These are phyloP conservation scores for Pyrochroa serraticornis DNA, from an alignment of 2,888 invertebrate species.

Conservation along the genomic window DNA sequence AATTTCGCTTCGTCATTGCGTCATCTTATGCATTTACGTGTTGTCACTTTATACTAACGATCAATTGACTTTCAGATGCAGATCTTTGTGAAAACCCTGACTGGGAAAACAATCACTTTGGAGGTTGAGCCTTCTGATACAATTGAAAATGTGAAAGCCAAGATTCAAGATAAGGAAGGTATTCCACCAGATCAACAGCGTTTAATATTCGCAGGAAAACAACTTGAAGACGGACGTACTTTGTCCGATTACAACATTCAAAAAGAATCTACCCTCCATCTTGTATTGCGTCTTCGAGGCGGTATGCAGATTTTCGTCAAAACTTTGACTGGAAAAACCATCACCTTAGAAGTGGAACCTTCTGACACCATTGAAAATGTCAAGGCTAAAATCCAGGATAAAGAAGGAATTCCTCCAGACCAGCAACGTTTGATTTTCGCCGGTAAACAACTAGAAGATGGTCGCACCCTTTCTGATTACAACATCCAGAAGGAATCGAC, in stretches of 20 bases:
- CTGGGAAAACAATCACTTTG: conserved; percentile 58
- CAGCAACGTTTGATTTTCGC: conserved; percentile 89
- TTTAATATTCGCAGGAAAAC: conserved; percentile 76
- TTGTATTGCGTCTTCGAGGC: conserved; percentile 81
- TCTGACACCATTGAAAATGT: conserved; percentile 94
- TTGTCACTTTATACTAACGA: background rate
- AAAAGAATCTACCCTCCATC: conserved; percentile 85
- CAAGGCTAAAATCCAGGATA: conserved; percentile 88
- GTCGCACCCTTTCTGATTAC: conserved; percentile 87
- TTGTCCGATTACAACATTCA: conserved; percentile 40
- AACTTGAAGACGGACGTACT: conserved; percentile 89
- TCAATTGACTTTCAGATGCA: conserved; percentile 44
- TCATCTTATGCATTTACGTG: background rate
- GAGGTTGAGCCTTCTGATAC: conserved; percentile 79
- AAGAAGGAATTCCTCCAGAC: conserved; percentile 88
- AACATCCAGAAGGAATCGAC: conserved; percentile 95
- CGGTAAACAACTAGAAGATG: conserved; percentile 92
- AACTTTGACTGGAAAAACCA: conserved; percentile 90
- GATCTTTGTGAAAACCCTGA: conserved; percentile 61
- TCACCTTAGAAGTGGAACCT: conserved; percentile 87
- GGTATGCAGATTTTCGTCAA: conserved; percentile 84
- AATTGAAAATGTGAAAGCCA: conserved; percentile 92
- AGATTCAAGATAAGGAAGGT: conserved; percentile 62
- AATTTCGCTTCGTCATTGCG: background rate
- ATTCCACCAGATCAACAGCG: conserved; percentile 76